Evolutionary conservation across 2,113 vertebrate genomes (phyloP), one percentile per base, ranked within the genome.

Genomic region (Equus quagga): DNA sequence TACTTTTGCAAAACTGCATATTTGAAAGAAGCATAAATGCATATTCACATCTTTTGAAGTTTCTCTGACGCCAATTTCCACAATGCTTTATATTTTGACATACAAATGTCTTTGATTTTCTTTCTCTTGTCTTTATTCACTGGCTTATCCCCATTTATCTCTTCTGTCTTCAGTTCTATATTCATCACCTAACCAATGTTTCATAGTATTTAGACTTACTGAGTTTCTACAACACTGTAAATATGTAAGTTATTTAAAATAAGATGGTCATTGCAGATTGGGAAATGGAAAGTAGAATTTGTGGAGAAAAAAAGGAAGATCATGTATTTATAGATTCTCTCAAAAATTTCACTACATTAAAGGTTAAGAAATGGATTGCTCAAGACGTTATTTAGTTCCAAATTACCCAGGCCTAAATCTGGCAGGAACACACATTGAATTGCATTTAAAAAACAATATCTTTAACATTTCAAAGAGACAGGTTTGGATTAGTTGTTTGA

Each of bases 11-110:
- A 96, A 96, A 93, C 15, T 89, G 14, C 21, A 7, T 49, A 41
- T 90, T 91, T 89, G 65, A 80, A 92, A 67, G 44, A 89, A 91
- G 64, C 8, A 51, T 54, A 91, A 97, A 86, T 93, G 95, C 10
- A 86, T 56, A 73, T 67, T 78, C 21, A 46, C 11, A 28, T 94
- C 31, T 91, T 96, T 51, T 93, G 84, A 94, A 79, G 81, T 81
- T 84, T 84, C 81, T 26, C 31, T 64, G 72, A 78, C 11, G 82
- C 14, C 41, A 56, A 12, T 78, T 97, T 56, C 49, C 67, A 89
- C 23, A 82, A 87, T 89, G 24, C 24, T 95, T 85, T 46, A 58
- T 83, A 28, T 75, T 81, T 80, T 24, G 13, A 91, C 65, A 44
- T 87, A 85, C 67, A 89, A 12, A 75, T 62, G 3, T 44, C 23